phyloP scores from a whole-genome alignment of 2,113 vertebrate species.

The Scophthalmus maximus region DNA sequence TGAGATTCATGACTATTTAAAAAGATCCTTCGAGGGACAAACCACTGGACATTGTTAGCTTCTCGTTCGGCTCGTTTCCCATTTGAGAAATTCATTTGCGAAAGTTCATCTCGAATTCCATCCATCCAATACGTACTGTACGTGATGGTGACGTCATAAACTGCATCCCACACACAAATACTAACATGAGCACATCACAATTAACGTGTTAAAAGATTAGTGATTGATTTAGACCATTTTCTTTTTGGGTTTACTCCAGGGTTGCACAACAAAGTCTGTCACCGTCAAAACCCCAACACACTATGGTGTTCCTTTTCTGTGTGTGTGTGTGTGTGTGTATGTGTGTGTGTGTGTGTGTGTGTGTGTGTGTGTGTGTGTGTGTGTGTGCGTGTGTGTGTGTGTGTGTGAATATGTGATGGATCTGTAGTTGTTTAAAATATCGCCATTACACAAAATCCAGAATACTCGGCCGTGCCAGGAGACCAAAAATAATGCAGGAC shows the following conservation, averaged over 20 bases:
- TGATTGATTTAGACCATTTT: not conserved
- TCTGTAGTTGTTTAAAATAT: conserved; percentile 12
- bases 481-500: conserved; percentile 1
- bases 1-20: conserved; percentile 7
- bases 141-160: not conserved
- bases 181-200: not conserved
- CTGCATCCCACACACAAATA: not conserved
- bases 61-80: no score
- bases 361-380: not conserved
- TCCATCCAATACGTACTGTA: not conserved
- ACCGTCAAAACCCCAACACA: not conserved
- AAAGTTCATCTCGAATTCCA: not conserved
- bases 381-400: not conserved
- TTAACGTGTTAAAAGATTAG: not conserved
- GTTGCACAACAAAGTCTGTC: not conserved
- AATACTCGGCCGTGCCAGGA: not conserved
- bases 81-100: no score
- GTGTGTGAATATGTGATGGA: conserved; percentile 3
- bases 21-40: conserved; percentile 5
- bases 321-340: not conserved
- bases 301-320: not conserved
- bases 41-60: not conserved
- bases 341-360: not conserved
- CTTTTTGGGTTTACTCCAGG: not conserved
- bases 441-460: conserved; percentile 10